Base-by-base conservation (phyloP, 2,797 vertebrate genomes). In the Oryzias dopingdopingensis region DNA sequence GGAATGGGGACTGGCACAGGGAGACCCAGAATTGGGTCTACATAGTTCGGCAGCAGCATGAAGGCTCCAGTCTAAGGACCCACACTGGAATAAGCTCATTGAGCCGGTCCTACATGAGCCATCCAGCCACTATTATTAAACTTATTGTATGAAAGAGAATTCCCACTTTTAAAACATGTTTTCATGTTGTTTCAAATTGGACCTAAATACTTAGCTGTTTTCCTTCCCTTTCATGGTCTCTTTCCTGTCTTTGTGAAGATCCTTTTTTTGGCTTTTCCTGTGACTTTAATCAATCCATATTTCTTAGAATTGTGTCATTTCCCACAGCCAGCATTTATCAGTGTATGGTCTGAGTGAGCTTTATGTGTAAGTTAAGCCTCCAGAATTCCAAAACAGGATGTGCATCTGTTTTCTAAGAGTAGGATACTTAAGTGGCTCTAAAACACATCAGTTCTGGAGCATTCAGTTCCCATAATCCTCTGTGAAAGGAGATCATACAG, bases 361-460 rank as follows among this genome's bases (percentile, higher is more conserved):
- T 74, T 69, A 67, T 45, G 43, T n/a, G 51, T 65, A 73, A 57
- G 49, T 53, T 42, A 57, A 67, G 55, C 42, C 18, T 63, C 14
- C 49, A 46, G 51, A 74, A 69, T 73, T 32, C 54, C 47, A 79
- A 72, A 82, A 77, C 77, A 74, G 77, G 52, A 72, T 2, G 4
- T 55, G 20, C 24, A 13, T 48, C 18, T 43, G 2, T 22, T 61
- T 16, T 26, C 32, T 4, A 26, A 68, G 47, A 56, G 46, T 54
- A 55, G 12, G 6, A 23, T 48, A 65, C 57, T 62, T 72, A 50
- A 65, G 65, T 67, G 44, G 69, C 41, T 37, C 26, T 22, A 50
- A 65, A 50, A 42, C 57, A 50, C 44, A 14, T 37, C 12, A 17
- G 52, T 20, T 47, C 53, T 41, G 3, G 23, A 58, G 15, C 48